Percentiles rank a stretch among this genome's conserved stretches.
phyloP scores from a whole-genome alignment of 1,140 invertebrate genomes.

The Bombyx mandarina region DNA sequence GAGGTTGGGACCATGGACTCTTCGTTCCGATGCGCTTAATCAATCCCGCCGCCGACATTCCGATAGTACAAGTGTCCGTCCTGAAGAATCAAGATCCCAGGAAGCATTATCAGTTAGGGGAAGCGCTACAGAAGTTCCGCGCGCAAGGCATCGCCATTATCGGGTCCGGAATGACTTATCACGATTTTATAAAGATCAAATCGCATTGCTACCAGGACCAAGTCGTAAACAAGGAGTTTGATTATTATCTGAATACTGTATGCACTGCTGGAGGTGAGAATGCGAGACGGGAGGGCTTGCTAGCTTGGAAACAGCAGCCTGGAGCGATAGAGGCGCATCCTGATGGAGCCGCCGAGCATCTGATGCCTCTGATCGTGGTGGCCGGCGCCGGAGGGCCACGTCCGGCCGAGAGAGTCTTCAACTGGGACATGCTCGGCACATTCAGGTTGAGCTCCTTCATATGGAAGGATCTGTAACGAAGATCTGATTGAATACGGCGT shows the following conservation, averaged over 20 bases:
- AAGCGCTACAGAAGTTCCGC: slow-evolving; percentile 41
- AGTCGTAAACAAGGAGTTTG: slow-evolving; percentile 54
- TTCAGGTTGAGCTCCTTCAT: slow-evolving; percentile 54
- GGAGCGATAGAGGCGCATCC: slow-evolving; percentile 53
- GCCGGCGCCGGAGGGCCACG: slow-evolving; percentile 50
- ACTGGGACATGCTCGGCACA: slow-evolving; percentile 49
- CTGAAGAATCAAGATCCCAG: slow-evolving; percentile 44
- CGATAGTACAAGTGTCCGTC: slow-evolving; percentile 58
- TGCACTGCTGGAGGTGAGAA: slow-evolving; percentile 40
- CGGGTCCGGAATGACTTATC: slow-evolving; percentile 61
- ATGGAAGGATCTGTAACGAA: slow-evolving; percentile 30
- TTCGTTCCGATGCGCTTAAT: slow-evolving; percentile 63
- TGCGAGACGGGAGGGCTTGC: slow-evolving; percentile 29
- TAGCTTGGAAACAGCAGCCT: slow-evolving; percentile 41
- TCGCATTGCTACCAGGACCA: slow-evolving; percentile 14
- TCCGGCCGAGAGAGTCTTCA: slow-evolving; percentile 45
- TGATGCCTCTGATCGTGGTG: slow-evolving; percentile 59
- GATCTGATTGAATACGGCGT: background rate
- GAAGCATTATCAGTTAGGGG: slow-evolving; percentile 49
- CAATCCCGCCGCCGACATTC: slow-evolving; percentile 49
- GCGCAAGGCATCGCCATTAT: slow-evolving; percentile 55
- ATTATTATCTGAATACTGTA: slow-evolving; percentile 41
- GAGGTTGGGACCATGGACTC: slow-evolving; percentile 64
- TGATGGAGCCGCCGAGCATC: slow-evolving; percentile 46
- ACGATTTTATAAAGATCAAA: slow-evolving; percentile 59